A percentile compares a stretch with the other conserved stretches of the same genome.
Conservation (phyloP, 2,113 vertebrate genomes). For the Sardina pilchardus region DNA sequence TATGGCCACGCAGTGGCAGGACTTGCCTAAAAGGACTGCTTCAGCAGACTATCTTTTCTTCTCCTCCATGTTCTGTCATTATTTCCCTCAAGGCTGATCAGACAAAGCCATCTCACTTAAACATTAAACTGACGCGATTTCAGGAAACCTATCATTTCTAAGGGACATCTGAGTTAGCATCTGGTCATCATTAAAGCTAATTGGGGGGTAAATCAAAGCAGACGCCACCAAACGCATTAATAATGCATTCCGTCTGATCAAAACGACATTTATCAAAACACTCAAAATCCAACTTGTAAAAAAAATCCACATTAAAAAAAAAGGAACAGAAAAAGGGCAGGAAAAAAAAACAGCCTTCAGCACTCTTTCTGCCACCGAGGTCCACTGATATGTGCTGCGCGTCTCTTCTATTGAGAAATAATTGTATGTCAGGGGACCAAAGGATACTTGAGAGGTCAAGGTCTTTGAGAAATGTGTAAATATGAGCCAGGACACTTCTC, state of each 20-base stretch:
- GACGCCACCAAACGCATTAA: conserved; percentile 40
- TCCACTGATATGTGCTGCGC: conserved; percentile 38
- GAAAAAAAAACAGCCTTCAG: conserved; percentile 6
- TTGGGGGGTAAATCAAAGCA: conserved; percentile 46
- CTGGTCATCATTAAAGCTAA: conserved; percentile 43
- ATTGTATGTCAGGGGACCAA: conserved; percentile 46
- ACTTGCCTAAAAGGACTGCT: too few species aligned
- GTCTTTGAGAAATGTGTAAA: conserved; percentile 47
- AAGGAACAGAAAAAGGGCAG: not conserved
- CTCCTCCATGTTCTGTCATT: not conserved
- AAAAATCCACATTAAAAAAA: not conserved
- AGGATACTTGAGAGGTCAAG: conserved; percentile 46
- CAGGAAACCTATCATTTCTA: not conserved
- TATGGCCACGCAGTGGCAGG: too few species aligned
- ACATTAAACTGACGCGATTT: not conserved
- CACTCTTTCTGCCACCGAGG: conserved; percentile 20
- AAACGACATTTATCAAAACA: not conserved
- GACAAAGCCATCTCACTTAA: not conserved
- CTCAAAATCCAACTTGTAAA: conserved; percentile 16
- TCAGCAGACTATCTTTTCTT: not conserved
- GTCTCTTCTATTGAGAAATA: conserved; percentile 51
- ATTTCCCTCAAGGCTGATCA: not conserved
- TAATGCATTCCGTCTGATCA: not conserved
- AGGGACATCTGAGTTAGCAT: conserved; percentile 3
- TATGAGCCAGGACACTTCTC: conserved; percentile 36